These are phyloP conservation scores for Drosophila algonquin DNA, from an alignment of 2,888 invertebrate species.

Conservation along the genomic window DNA sequence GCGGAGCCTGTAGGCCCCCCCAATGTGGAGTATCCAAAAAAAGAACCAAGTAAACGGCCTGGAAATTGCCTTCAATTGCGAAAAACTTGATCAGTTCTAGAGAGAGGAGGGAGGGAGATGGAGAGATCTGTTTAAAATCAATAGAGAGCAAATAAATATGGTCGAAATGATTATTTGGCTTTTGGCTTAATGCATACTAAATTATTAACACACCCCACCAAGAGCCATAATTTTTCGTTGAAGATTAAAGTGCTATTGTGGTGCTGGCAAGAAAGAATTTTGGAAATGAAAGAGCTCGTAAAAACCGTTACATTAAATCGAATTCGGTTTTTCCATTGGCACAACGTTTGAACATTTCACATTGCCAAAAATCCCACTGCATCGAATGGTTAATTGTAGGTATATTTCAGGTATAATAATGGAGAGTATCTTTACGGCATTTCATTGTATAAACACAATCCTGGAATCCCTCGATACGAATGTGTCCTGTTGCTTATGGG, in stretches of 20 bases:
- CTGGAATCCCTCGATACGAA: too few species aligned
- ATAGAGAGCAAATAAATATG: slow-evolving; percentile 48
- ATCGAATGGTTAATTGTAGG: not conserved
- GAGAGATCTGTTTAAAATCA: slow-evolving; percentile 42
- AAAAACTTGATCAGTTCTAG: slow-evolving; percentile 60
- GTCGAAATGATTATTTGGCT: slow-evolving; percentile 17
- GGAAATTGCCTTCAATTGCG: slow-evolving; percentile 19
- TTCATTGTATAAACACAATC: too few species aligned
- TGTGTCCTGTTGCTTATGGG: too few species aligned
- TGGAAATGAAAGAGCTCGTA: not conserved
- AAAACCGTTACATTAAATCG: too few species aligned
- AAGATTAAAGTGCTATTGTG: not conserved
- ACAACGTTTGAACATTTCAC: not conserved
- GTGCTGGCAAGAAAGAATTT: not conserved
- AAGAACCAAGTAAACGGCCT: not conserved
- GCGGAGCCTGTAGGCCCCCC: not conserved
- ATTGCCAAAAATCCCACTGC: not conserved
- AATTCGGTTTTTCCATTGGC: not conserved
- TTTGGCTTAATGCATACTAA: slow-evolving; percentile 23
- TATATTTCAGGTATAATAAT: not conserved
- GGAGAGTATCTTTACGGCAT: not conserved
- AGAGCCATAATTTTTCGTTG: slow-evolving; percentile 11
- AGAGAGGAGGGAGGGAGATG: not conserved
- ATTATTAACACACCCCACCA: slow-evolving; percentile 6
- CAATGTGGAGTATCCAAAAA: slow-evolving; percentile 29